Conservation (phyloP, 2,797 vertebrate genomes). For the Acridotheres tristis region DNA sequence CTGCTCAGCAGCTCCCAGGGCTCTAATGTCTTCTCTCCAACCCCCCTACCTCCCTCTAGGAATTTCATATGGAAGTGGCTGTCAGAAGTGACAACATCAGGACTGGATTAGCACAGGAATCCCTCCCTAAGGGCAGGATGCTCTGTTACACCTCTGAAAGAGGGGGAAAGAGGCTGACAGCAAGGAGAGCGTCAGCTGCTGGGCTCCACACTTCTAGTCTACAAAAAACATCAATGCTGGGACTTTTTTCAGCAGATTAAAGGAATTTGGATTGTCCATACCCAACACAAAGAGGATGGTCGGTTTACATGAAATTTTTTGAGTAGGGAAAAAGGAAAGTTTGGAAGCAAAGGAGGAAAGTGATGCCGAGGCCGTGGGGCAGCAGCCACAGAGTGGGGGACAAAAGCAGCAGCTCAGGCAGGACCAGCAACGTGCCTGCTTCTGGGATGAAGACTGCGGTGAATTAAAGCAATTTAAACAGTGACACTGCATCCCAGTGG, state of each 20-base stretch:
- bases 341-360: background rate
- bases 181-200: rapidly evolving
- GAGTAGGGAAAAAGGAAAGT: background rate
- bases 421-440: background rate
- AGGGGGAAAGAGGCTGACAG: background rate
- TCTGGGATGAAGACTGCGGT: background rate
- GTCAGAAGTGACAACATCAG: slow-evolving; percentile 3
- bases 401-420: background rate
- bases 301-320: rapidly evolving
- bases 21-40: background rate
- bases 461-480: background rate
- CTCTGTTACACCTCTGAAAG: background rate
- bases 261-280: background rate
- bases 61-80: slow-evolving; percentile 31
- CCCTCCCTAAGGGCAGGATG: background rate
- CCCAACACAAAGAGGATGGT: background rate
- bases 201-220: background rate
- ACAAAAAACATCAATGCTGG: background rate
- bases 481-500: too few species aligned
- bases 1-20: background rate
- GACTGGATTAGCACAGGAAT: background rate
- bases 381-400: background rate
- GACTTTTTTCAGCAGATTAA: background rate
- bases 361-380: rapidly evolving
- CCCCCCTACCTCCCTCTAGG: background rate